These are phyloP conservation scores for Aphelocoma coerulescens DNA, from an alignment of 2,113 vertebrate genomes.

Conservation along the genomic window DNA sequence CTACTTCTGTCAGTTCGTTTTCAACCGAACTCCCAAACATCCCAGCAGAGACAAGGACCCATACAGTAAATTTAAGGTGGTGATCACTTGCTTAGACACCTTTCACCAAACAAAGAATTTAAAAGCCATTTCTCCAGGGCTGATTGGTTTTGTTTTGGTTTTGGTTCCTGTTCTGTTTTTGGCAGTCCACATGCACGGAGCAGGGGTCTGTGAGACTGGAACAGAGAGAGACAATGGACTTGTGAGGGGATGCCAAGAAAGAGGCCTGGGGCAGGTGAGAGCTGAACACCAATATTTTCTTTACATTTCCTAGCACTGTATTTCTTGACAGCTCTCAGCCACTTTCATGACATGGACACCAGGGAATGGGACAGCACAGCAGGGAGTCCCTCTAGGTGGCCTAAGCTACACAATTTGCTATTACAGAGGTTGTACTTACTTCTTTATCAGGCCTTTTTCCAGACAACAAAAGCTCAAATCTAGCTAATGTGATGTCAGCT, in stretches of 20 bases:
- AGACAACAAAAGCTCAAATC: not conserved
- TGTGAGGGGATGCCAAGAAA: not conserved
- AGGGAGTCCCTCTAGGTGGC: not conserved
- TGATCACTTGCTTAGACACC: not conserved
- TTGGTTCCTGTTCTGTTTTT: not conserved
- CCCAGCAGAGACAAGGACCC: not conserved
- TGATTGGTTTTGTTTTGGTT: not conserved
- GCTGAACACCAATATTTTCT: not conserved
- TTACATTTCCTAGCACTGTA: not conserved
- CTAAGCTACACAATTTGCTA: not conserved
- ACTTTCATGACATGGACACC: not conserved
- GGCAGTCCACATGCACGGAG: not conserved
- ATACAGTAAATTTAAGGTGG: not conserved
- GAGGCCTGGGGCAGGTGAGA: not conserved
- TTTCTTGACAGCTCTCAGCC: not conserved
- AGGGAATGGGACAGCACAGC: not conserved
- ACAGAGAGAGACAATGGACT: not conserved
- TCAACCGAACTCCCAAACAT: not conserved
- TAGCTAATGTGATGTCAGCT: not conserved
- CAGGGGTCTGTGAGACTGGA: not conserved
- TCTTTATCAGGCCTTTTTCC: not conserved
- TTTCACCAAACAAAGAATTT: not conserved
- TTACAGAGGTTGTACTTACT: not conserved
- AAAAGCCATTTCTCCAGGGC: not conserved
- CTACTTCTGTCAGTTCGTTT: not conserved